Base-by-base conservation (phyloP, 2,797 vertebrate species). In the Sphenopsis melanotis region DNA sequence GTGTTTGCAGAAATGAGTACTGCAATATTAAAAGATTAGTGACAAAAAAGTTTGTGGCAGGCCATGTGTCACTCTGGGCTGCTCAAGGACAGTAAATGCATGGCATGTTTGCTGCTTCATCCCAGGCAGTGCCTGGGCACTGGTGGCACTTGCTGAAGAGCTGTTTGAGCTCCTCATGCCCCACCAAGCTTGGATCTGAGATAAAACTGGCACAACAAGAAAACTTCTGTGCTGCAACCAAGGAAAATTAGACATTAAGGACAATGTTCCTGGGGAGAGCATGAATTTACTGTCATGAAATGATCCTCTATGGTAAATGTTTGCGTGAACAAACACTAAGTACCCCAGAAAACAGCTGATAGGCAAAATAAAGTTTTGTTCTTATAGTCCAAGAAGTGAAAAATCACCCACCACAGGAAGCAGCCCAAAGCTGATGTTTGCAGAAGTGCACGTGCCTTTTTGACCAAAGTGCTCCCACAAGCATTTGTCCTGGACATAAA, bases 221-320 rank as follows among this genome's bases (percentile, higher is more conserved):
- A 82, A 60, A 52, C 18, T 2, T 10, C 23, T 21, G 2, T 20
- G 18, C 39, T 72, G 7, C 26, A 59, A 3, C 4, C 18, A 64
- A 34, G 18, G 30, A 30, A 87, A 63, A 22, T 16, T 4, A 47
- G 44, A 72, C 46, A 42, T 44, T 18, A n/a, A 34, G 19, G 15
- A 15, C 10, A 27, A 11, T 0, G 0, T 42, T 29, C 53, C 0
- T 26, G 21, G 8, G 27, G 30, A 57, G 3, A 44, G 4, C 2
- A 6, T 1, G 5, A 34, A 32, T 18, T 71, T 74, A 24, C 23
- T 7, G 1, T 8, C 11, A 6, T 29, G 27, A 76, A 42, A n/a
- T 19, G 0, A 39, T 32, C 12, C 15, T 41, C 44, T 47, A 1
- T 20, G 20, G 55, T 30, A 75, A 85, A 59, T 11, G 10, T 42